Percentiles rank a stretch among this genome's conserved stretches.
phyloP scores from a whole-genome alignment of 1,140 invertebrate genomes.

The Eciton burchellii region DNA sequence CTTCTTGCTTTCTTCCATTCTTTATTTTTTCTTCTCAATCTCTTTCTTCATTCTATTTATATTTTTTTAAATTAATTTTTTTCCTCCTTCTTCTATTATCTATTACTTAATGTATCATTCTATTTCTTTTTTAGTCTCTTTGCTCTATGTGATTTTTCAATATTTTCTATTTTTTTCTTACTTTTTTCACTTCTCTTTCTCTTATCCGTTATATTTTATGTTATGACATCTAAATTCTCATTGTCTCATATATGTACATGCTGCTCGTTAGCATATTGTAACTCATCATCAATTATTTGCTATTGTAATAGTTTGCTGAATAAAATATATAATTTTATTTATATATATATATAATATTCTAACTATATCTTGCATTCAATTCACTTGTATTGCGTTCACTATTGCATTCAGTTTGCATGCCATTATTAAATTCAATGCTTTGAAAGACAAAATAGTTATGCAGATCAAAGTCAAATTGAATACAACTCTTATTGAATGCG shows the following conservation, averaged over 20 bases:
- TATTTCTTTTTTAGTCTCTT: not conserved
- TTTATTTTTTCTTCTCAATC: not conserved
- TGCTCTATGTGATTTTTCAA: not conserved
- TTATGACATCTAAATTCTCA: conserved; percentile 67
- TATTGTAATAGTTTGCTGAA: conserved; percentile 75
- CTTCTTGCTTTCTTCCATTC: not conserved
- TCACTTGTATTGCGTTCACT: too few relatives aligned
- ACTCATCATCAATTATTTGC: conserved; percentile 77
- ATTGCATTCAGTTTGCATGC: too few relatives aligned
- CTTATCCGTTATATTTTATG: conserved; percentile 65
- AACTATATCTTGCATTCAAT: too few relatives aligned
- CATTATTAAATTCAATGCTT: too few relatives aligned
- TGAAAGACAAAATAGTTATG: too few relatives aligned
- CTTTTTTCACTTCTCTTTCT: not conserved
- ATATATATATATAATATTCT: too few relatives aligned
- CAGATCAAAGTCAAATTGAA: too few relatives aligned
- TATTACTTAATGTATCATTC: conserved; percentile 15
- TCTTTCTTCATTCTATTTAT: conserved; percentile 44
- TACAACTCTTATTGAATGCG: too few relatives aligned
- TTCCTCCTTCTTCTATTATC: conserved; percentile 46
- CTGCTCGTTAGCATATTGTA: conserved; percentile 71
- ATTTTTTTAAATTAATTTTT: conserved; percentile 61
- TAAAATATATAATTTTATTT: too few relatives aligned
- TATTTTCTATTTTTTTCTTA: not conserved
- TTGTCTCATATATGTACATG: conserved; percentile 62